Evolutionary conservation across 2,888 invertebrate genomes (phyloP), one percentile per base, ranked within the genome.

Genomic region (Fabriciana adippe): DNA sequence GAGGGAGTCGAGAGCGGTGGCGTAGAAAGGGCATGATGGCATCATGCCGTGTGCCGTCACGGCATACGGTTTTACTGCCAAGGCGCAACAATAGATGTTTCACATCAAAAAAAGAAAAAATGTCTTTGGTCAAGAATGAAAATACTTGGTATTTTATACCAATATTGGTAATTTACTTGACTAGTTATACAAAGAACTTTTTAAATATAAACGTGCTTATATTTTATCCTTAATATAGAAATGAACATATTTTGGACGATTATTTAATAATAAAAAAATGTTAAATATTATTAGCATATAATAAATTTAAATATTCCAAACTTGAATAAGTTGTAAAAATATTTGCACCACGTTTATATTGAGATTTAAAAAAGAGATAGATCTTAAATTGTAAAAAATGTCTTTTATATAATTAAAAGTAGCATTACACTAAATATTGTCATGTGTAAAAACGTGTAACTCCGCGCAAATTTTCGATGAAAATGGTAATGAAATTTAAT

Each of bases 401-500:
- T 14, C 13, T 55, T 55, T 55, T 57, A 51, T 47, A 45, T 18
- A 26, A 48, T 47, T 41, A 15, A 14, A n/a, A 41, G n/a, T 31
- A 55, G 21, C 6, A 18, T n/a, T 21, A 5, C 5, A 13, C 48
- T 35, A 41, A 15, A 41, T 45, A 60, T 59, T 66, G 66, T 53
- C 54, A 62, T 51, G 18, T 26, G 8, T 45, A 55, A 53, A 62
- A 66, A 50, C 66, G 62, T 71, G 72, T 73, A 77, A 75, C 78
- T 75, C 77, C 74, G 72, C 70, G 66, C 71, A 59, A 15, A 68
- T 69, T 64, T 70, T 55, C 73, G 66, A 71, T 71, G 64, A 59
- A 61, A 71, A 71, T 71, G 71, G 54, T 55, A 71, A 70, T 76
- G 77, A 78, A 79, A 78, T 76, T 75, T 73, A 55, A 80, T 81